Evolutionary conservation across 2,888 invertebrate genomes (phyloP), one percentile per base, ranked within the genome.

Genomic region (Papilio gigon): DNA sequence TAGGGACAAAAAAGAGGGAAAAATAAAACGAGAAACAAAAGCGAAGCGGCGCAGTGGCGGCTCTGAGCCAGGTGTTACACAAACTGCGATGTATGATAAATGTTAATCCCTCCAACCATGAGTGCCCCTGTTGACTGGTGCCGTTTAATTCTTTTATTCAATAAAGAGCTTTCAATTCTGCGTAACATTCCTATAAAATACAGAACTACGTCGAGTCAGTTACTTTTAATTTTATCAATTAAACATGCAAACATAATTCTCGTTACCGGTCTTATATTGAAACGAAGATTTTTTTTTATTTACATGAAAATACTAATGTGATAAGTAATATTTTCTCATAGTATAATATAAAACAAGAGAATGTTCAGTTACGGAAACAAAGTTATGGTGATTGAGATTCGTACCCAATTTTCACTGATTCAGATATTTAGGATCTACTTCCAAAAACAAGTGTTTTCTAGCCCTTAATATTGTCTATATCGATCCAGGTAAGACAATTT

Each of bases 41-140:
- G 53, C 53, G n/a, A 33, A 20, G 47, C 8, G 14, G 30, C 50
- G 50, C 35, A 22, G 35, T 50, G 25, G 50, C 30, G n/a, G 37
- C 20, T 37, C 25, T 30, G 47, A 64, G 35, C 50, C 63, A 64
- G 63, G 63, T 64, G 63, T 47, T 50, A 64, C 50, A 50, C 11
- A 14, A 47, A 37, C 50, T 25, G 63, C 50, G 50, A 50, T 64
- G 63, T 50, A n/a, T 50, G 47, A 64, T 64, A 25, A 64, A 64
- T 64, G 33, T 63, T 44, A 63, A 63, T 27, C 47, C 47, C 42
- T n/a, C 20, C 14, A 33, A 44, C 42, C 12, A 27, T 42, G 25
- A 27, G 44, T 9, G 27, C 14, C 22, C 33, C 22, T 35, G 33
- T 63, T 14, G 14, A 35, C 30, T 47, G n/a, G 53, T 17, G 17